Base-by-base conservation (phyloP, 2,888 invertebrate species). In the Cataglyphis livida region DNA sequence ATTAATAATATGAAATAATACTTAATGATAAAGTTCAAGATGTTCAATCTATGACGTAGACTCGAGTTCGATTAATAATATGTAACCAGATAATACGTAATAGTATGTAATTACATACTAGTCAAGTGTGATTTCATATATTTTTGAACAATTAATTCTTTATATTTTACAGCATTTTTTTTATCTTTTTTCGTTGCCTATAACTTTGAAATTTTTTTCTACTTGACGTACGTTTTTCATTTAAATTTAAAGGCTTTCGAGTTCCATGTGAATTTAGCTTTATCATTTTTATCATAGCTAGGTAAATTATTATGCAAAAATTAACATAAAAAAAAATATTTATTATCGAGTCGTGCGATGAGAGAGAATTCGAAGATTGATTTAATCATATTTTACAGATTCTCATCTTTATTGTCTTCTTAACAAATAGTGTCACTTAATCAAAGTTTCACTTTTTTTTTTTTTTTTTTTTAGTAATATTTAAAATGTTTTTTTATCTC, bases 301-400 rank as follows among this genome's bases (percentile, higher is more conserved):
- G 32, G 7, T 15, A 41, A 41, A 12, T 15, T 5, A 28, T 74
- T 74, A 61, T 9, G 28, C 61, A 61, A 74, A 44, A 62, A 74
- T 74, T 21, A 32, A 25, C 51, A n/a, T 38, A 21, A 44, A 61
- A 41, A 41, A n/a, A 54, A 41, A n/a, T 12, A 44, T 73, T 44
- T 12, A 44, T 73, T 44, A 21, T 9, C 38, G 38, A 41, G 71
- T 32, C 59, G 41, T 7, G 28, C 3, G 15, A 51, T n/a, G 51
- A 3, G n/a, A 51, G 41, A 59, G 25, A 57, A 38, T 38, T 71
- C 59, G 7, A 38, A 18, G n/a, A 59, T 35, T 51, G n/a, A 5
- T 15, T 41, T 28, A 41, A 57, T 25, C 5, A 48, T 48, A 48
- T 48, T 48, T 48, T 48, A 48, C 18, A 18, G 48, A 48, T 6